phyloP scores from a whole-genome alignment of 2,797 vertebrate genomes.

The Kryptolebias ocellatus region DNA sequence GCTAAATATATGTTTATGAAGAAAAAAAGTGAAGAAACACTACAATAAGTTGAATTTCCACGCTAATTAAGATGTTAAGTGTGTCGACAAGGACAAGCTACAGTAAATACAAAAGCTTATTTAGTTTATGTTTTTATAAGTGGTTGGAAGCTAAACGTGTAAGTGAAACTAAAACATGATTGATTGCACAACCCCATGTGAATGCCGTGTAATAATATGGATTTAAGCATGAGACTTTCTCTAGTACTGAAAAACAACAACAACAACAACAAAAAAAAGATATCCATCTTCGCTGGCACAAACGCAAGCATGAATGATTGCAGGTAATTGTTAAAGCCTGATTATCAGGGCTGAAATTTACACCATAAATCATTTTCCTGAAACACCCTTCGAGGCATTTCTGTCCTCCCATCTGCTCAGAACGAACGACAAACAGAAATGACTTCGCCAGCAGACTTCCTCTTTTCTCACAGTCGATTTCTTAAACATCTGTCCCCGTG shows the following conservation, averaged over 20 bases:
- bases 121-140: neutral
- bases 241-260: neutral
- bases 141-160: neutral
- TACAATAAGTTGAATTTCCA: neutral
- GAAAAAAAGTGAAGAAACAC: neutral
- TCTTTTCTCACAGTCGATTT: conserved; percentile 49
- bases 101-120: neutral
- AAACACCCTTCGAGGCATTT: conserved; percentile 46
- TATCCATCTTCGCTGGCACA: conserved; percentile 1
- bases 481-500: conserved; percentile 55
- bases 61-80: neutral
- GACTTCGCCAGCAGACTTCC: conserved; percentile 59
- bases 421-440: conserved; percentile 52
- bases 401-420: conserved; percentile 51
- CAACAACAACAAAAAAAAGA: neutral
- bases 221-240: neutral
- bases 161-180: neutral
- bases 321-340: conserved; percentile 39
- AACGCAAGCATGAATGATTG: conserved; percentile 4
- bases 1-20: neutral
- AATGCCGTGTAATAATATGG: neutral
- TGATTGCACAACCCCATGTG: neutral
- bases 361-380: conserved; percentile 45
- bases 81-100: too few species aligned
- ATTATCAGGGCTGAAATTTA: conserved; percentile 29